Conservation (phyloP, 2,888 invertebrate genomes). For the Calameuta filiformis region DNA sequence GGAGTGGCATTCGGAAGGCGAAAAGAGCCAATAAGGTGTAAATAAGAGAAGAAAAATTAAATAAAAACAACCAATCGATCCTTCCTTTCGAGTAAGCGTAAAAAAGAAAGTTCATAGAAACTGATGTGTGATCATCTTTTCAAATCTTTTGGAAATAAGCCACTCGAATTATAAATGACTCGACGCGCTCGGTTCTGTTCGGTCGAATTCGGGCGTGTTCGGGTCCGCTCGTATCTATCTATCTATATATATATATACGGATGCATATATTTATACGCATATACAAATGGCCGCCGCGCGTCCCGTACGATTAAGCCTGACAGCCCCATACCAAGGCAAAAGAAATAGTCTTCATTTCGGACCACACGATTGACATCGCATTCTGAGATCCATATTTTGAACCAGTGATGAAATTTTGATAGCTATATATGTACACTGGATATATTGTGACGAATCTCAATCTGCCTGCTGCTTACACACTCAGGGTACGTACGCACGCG, state of each 20-base stretch:
- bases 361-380: neutral
- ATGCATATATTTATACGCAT: neutral
- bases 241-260: neutral
- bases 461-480: neutral
- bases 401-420: neutral
- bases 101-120: neutral
- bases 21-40: neutral
- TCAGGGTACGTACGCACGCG: neutral
- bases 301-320: neutral
- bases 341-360: neutral
- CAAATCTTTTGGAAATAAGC: neutral
- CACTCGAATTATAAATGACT: neutral
- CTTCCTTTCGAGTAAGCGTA: neutral
- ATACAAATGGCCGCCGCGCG: neutral
- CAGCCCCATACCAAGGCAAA: neutral
- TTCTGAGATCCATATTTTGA: neutral
- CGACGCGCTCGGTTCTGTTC: neutral
- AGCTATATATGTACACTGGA: neutral
- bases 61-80: neutral
- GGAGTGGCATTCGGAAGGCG: no score
- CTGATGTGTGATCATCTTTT: neutral
- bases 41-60: neutral
- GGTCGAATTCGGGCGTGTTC: neutral
- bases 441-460: neutral
- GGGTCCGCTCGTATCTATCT: neutral